Base-by-base conservation (phyloP, 2,888 invertebrate species). In the Hypercompe scribonia region DNA sequence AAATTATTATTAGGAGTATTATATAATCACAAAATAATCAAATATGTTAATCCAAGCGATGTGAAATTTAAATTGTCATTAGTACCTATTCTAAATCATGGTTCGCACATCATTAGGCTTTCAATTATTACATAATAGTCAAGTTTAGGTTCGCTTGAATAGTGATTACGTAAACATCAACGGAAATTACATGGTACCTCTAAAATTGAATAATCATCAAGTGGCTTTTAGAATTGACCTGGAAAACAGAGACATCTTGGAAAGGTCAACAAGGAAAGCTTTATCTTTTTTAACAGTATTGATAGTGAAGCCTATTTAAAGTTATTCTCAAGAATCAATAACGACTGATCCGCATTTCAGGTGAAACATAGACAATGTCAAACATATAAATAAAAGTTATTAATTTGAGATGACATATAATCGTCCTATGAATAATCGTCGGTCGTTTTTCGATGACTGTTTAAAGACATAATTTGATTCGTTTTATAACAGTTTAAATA, bases 1-100 rank as follows among this genome's bases (percentile, higher is more conserved):
- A 66, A 54, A 54, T n/a, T 54, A 77, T 69, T 78, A 70, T 73
- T 65, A 78, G 69, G 72, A 70, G 68, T 64, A 78, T 90, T 88
- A 84, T 77, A 76, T 87, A 87, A 90, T 83, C 76, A 78, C 77
- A 54, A 78, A 81, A 80, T 80, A 85, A 86, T 88, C 84, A 86
- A 88, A 84, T 81, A 80, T 83, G 84, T 86, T 89, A 88, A 88
- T 89, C 75, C 72, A 78, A 78, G 75, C 83, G 85, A 81, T 83
- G 82, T 79, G 77, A 76, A 78, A 86, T 85, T 83, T 87, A 88
- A 90, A 89, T 87, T 88, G 86, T 86, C 87, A 86, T 84, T 86
- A 80, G 84, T 85, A 54, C n/a, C 50, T 54, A 85, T 84, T 87
- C 84, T 79, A 78, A 80, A 82, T 83, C 82, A 82, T 79, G 82